These are phyloP conservation scores for Adelges cooleyi DNA, from an alignment of 1,140 invertebrate genomes.

Conservation along the genomic window DNA sequence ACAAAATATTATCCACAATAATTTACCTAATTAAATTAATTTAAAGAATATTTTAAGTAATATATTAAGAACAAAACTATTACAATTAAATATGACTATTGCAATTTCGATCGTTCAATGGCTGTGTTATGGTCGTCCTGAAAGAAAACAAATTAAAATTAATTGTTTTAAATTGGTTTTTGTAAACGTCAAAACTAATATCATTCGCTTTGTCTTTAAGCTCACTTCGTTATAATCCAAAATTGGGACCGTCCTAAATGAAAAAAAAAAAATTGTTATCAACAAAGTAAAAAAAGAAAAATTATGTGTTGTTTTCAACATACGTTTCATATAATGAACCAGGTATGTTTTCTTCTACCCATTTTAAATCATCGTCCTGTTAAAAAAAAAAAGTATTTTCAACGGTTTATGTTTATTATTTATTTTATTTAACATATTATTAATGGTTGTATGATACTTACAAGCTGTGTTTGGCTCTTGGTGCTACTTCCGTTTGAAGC, in stretches of 20 bases:
- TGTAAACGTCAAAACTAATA: not conserved
- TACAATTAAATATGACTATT: not conserved
- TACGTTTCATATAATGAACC: slow-evolving; percentile 56
- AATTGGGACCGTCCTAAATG: slow-evolving; percentile 55
- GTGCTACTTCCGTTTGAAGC: slow-evolving; percentile 11
- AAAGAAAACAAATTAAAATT: slow-evolving; percentile 5
- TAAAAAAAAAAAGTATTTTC: too few species aligned
- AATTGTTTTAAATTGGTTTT: not conserved
- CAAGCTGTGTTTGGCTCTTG: slow-evolving; percentile 20
- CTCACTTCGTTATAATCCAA: slow-evolving; percentile 71
- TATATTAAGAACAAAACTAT: too few species aligned
- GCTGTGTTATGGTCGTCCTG: slow-evolving; percentile 16
- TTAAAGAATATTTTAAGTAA: too few species aligned
- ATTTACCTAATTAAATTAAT: too few species aligned
- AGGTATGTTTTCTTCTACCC: slow-evolving; percentile 86
- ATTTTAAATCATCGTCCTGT: slow-evolving; percentile 73
- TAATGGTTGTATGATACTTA: not conserved
- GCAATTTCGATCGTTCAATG: not conserved
- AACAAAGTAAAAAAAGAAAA: slow-evolving; percentile 23
- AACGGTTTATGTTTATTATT: slow-evolving; percentile 27
- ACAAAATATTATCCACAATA: too few species aligned
- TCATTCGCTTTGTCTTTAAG: too few species aligned
- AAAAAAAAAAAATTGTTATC: slow-evolving; percentile 31
- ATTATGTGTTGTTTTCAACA: too few species aligned
- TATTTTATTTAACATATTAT: slow-evolving; percentile 26